A percentile compares a stretch with the other conserved stretches of the same genome.
Conservation (phyloP, 2,113 vertebrate genomes). For the Charadrius vociferus region DNA sequence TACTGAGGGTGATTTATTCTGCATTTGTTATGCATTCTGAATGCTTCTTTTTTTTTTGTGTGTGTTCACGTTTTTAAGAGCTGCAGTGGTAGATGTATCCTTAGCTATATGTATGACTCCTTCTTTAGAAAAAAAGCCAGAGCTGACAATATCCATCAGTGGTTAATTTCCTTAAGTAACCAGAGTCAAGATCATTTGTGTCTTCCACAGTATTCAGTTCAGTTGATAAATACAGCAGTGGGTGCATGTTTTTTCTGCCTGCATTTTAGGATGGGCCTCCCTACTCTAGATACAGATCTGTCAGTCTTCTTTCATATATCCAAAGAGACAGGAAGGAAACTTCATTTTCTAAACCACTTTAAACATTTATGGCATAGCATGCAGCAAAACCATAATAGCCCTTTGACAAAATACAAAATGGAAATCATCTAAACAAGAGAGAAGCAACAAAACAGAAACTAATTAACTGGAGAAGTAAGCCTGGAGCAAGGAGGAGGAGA, state of each 20-base stretch:
- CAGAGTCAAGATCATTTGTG: neutral
- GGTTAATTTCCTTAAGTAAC: neutral
- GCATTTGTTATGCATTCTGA: neutral
- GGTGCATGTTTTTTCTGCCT: neutral
- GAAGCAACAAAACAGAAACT: neutral
- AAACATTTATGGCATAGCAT: neutral
- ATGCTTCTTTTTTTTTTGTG: neutral
- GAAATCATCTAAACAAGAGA: neutral
- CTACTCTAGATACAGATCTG: neutral
- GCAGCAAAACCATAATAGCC: rapidly evolving
- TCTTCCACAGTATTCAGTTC: neutral
- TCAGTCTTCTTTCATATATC: neutral
- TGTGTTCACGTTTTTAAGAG: neutral
- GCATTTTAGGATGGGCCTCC: neutral
- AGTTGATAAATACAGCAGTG: neutral
- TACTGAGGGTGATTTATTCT: neutral
- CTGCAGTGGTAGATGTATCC: neutral
- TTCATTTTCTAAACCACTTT: neutral
- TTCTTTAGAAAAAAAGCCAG: neutral
- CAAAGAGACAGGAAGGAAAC: neutral
- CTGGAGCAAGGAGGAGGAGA: neutral
- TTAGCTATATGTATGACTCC: neutral
- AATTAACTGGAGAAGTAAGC: neutral
- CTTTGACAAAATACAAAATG: neutral
- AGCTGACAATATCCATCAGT: neutral